phyloP scores from a whole-genome alignment of 1,140 invertebrate species.

The Phenacoccus solenopsis region DNA sequence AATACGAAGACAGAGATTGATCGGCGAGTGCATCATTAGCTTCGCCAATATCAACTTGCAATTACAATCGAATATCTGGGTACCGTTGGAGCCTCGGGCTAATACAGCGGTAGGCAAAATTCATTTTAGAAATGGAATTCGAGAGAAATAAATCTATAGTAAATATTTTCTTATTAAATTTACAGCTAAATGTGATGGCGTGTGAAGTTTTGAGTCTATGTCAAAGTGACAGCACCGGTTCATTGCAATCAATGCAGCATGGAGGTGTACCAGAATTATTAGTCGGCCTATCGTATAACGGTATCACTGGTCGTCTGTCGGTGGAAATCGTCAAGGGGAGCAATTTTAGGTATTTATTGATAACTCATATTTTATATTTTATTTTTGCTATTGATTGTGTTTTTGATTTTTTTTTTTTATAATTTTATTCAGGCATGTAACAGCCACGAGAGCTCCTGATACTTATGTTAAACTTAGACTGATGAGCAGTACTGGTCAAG shows the following conservation, averaged over 20 bases:
- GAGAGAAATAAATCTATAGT: not conserved
- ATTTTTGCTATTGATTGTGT: too few relatives aligned
- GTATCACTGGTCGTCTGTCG: slow-evolving; percentile 77
- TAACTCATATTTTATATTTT: too few relatives aligned
- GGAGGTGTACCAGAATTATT: slow-evolving; percentile 80
- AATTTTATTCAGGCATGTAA: slow-evolving; percentile 41
- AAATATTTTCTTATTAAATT: slow-evolving; percentile 9
- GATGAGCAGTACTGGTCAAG: slow-evolving; percentile 81
- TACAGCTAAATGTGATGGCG: slow-evolving; percentile 35
- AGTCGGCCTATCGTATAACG: slow-evolving; percentile 79
- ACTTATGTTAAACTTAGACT: slow-evolving; percentile 86
- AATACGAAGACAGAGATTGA: slow-evolving; percentile 75
- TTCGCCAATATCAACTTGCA: slow-evolving; percentile 80
- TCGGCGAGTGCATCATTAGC: slow-evolving; percentile 78
- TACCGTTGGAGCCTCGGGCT: slow-evolving; percentile 69
- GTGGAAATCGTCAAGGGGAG: slow-evolving; percentile 91
- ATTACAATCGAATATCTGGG: slow-evolving; percentile 75
- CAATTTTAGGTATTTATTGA: slow-evolving; percentile 58
- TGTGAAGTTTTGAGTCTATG: slow-evolving; percentile 64
- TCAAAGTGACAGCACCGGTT: slow-evolving; percentile 80
- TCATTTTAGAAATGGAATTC: too few relatives aligned
- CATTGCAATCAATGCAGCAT: slow-evolving; percentile 79
- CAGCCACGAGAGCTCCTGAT: slow-evolving; percentile 66
- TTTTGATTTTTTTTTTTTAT: too few relatives aligned
- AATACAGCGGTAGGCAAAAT: slow-evolving; percentile 67